A percentile compares a stretch with the other conserved stretches of the same genome.
Evolutionary conservation across 2,797 vertebrate genomes (phyloP).

Genomic region (Numenius phaeopus): DNA sequence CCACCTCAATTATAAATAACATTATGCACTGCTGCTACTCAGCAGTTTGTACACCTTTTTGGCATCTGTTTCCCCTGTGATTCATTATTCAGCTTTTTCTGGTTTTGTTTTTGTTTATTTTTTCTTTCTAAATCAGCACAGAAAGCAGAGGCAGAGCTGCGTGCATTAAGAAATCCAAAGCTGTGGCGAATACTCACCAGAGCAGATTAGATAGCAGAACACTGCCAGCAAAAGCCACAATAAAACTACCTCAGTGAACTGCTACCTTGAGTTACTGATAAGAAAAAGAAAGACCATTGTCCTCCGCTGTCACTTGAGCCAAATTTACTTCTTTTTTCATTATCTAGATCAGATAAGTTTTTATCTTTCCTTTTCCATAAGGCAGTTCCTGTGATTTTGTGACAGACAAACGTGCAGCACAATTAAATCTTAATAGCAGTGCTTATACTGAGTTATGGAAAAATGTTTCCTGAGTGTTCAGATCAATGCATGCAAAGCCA

Average conservation of each 20-base stretch:
- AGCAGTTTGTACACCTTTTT: background rate
- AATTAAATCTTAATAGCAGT: slow-evolving; percentile 33
- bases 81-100: background rate
- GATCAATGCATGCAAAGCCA: background rate
- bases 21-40: background rate
- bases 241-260: slow-evolving; percentile 5
- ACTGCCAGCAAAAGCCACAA: background rate
- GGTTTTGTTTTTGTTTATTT: background rate
- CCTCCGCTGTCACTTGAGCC: slow-evolving; percentile 31
- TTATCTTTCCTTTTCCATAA: slow-evolving; percentile 45
- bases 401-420: background rate
- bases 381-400: slow-evolving; percentile 52
- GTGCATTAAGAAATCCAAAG: background rate
- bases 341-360: slow-evolving; percentile 51
- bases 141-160: background rate
- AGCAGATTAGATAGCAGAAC: background rate
- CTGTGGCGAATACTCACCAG: background rate
- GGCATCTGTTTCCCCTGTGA: background rate
- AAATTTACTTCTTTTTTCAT: slow-evolving; percentile 45
- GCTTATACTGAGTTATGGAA: background rate
- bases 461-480: background rate
- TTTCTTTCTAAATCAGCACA: background rate
- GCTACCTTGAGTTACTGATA: slow-evolving; percentile 36
- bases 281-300: slow-evolving; percentile 48
- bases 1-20: slow-evolving; percentile 6